Evolutionary conservation across 2,113 vertebrate species (phyloP).

Genomic region (Picathartes gymnocephalus): DNA sequence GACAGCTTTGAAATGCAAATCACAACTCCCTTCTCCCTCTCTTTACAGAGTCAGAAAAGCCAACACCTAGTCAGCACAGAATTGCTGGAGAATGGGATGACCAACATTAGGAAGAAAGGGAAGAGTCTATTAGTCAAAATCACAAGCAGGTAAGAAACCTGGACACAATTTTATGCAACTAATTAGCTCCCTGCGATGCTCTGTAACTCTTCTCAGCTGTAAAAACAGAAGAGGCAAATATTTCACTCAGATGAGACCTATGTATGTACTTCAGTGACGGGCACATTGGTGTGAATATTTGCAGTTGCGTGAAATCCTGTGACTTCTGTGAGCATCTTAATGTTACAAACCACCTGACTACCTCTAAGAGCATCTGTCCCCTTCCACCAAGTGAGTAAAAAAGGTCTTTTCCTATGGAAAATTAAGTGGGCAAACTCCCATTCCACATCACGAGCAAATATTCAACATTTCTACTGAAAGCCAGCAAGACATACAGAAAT

Average conservation of each 20-base stretch:
- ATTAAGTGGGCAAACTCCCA: background rate
- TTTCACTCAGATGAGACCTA: background rate
- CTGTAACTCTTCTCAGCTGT: background rate
- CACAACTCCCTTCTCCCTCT: background rate
- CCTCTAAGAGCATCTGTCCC: background rate
- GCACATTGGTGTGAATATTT: background rate
- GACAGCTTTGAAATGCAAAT: conserved; percentile 6
- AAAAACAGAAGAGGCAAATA: background rate
- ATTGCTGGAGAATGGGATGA: background rate
- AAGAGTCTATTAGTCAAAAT: background rate
- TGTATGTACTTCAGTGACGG: accelerated
- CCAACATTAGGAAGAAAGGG: background rate
- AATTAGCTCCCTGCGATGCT: background rate
- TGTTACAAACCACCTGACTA: background rate
- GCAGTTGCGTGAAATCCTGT: background rate
- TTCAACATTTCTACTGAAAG: background rate
- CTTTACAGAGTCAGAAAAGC: background rate
- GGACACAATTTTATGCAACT: background rate
- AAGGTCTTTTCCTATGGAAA: background rate
- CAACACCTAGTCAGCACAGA: background rate
- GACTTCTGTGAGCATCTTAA: background rate
- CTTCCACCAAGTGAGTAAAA: background rate
- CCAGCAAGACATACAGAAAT: background rate
- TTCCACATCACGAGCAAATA: background rate
- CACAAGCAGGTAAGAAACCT: background rate